Evolutionary conservation across 2,888 invertebrate genomes (phyloP), one percentile per base, ranked within the genome.

Genomic region (Frankliniella fusca): DNA sequence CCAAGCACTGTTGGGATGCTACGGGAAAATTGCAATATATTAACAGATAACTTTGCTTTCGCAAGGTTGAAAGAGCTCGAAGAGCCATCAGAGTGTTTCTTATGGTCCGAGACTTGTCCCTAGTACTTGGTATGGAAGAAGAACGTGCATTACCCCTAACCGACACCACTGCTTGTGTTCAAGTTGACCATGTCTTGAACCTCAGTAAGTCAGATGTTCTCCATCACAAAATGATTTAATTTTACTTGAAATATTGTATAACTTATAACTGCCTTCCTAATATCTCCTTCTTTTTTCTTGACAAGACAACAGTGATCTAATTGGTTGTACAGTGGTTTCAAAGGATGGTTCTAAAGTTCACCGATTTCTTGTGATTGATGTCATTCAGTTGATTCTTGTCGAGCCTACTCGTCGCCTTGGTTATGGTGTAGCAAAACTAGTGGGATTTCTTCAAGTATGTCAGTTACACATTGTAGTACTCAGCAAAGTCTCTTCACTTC

Each of bases 361-460:
- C 79, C 90, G 98, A n/a, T 99, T 99, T 88, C 90, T 99, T 81
- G 99, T 99, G 0, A 98, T 99, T 80, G 99, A 99, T 88, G 92
- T 94, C 28, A 92, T 97, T 81, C 99, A 99, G 88, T 90, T 99
- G 85, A 98, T 99, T 84, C 90, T 99, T 20, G 99, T 99, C 0
- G 99, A 99, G 87, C 99, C 99, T 0, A 93, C 94, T 80, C 95
- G 95, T 86, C 91, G 95, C 83, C 90, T 99, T 48, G 99, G 99
- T 0, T 99, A 98, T 97, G 99, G 99, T 23, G 95, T 99, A 5
- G 98, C 98, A 0, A 97, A 97, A 88, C 93, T 99, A 85, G 98
- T 98, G 0, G 98, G 98, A 38, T 96, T 97, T 86, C 89, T 99
- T 79, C 92, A 92, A 89, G 91, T 90, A 83, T 83, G 82, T 38